These are phyloP conservation scores for Cynoglossus semilaevis DNA, from an alignment of 2,113 vertebrate species.

Conservation along the genomic window DNA sequence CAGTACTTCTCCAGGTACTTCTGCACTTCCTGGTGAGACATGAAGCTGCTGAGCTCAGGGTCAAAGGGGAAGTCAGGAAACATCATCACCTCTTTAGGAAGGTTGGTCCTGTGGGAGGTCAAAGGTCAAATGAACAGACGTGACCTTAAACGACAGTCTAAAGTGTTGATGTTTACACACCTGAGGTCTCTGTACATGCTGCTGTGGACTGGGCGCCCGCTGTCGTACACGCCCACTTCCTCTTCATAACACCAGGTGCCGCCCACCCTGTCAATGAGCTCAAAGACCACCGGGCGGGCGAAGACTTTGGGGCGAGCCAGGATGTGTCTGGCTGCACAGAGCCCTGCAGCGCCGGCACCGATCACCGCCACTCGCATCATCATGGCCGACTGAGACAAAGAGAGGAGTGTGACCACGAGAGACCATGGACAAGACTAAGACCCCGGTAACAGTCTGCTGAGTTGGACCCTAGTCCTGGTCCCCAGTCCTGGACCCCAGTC, in stretches of 20 bases:
- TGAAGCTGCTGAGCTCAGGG: conserved; percentile 72
- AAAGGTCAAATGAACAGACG: background rate
- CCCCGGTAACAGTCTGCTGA: no score
- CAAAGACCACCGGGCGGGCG: conserved; percentile 73
- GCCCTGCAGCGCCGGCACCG: conserved; percentile 75
- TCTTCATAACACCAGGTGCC: conserved; percentile 82
- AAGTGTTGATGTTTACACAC: conserved; percentile 17
- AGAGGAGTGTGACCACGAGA: background rate
- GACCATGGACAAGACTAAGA: no score
- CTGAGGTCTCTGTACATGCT: conserved; percentile 83
- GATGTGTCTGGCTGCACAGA: conserved; percentile 77
- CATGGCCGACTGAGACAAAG: background rate
- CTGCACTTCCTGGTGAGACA: conserved; percentile 75
- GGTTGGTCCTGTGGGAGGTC: conserved; percentile 73
- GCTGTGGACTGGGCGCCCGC: conserved; percentile 60
- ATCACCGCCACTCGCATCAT: conserved; percentile 70
- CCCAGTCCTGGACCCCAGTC: no score
- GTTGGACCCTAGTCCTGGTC: no score
- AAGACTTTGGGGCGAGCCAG: conserved; percentile 62
- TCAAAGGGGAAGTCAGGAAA: conserved; percentile 82
- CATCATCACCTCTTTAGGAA: conserved; percentile 85
- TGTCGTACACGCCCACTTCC: conserved; percentile 25
- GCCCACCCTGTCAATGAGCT: conserved; percentile 63
- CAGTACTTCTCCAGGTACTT: conserved; percentile 77
- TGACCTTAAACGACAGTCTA: background rate